Conservation (phyloP, 2,888 invertebrate genomes). For the Cataglyphis albicans region DNA sequence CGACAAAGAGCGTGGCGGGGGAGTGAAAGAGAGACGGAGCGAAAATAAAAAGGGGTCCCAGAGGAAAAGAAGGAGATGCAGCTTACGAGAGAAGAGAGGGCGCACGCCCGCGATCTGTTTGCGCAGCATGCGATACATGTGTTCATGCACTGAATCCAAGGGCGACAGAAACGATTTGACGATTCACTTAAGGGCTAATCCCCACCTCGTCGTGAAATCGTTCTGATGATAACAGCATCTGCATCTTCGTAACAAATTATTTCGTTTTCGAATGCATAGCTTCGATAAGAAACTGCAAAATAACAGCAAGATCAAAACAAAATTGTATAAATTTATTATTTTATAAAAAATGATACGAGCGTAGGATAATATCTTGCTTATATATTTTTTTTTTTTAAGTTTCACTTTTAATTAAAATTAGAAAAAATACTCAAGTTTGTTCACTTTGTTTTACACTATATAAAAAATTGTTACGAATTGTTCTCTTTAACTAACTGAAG, state of each 20-base stretch:
- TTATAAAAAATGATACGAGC: background rate
- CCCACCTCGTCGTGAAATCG: conserved; percentile 76
- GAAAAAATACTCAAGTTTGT: background rate
- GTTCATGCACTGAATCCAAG: conserved; percentile 77
- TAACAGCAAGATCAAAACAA: background rate
- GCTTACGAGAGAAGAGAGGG: conserved; percentile 68
- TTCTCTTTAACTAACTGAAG: background rate
- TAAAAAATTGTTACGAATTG: background rate
- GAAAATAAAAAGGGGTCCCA: conserved; percentile 61
- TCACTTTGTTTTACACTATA: background rate
- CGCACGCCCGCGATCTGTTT: conserved; percentile 79
- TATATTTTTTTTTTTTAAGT: background rate
- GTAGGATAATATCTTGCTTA: background rate
- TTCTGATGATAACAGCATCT: conserved; percentile 61
- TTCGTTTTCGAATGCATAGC: background rate
- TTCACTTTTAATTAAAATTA: background rate
- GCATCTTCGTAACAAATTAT: conserved; percentile 60
- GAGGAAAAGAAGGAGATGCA: conserved; percentile 71
- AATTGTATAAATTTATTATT: background rate
- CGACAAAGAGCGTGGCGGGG: conserved; percentile 45
- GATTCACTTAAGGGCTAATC: conserved; percentile 83
- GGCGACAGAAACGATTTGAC: conserved; percentile 81
- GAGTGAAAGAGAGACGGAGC: conserved; percentile 62
- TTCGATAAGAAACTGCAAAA: background rate
- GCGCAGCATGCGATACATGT: conserved; percentile 85